Conservation (phyloP, 2,888 invertebrate genomes). For the Geophilus truncorum region DNA sequence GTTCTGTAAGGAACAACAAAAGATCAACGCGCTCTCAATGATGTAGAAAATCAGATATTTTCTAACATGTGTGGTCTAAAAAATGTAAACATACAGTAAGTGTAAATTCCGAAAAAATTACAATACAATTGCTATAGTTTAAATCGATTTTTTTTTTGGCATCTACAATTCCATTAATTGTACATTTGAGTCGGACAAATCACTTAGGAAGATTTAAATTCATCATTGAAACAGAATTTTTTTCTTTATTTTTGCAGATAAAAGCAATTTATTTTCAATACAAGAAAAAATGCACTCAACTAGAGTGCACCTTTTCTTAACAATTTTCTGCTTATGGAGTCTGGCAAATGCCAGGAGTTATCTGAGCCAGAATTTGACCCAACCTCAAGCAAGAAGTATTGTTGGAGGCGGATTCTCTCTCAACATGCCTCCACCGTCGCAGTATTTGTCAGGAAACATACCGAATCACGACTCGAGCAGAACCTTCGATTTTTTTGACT, state of each 20-base stretch:
- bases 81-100: too few species aligned
- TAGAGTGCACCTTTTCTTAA: background rate
- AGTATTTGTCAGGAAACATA: background rate
- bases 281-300: background rate
- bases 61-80: too few species aligned
- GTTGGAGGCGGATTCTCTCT: background rate
- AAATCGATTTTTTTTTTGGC: too few species aligned
- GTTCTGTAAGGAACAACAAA: background rate
- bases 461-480: background rate
- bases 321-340: background rate
- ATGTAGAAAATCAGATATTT: background rate
- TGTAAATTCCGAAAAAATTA: background rate
- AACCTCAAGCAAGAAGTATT: background rate
- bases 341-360: constrained; percentile 13
- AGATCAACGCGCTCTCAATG: background rate
- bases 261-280: background rate
- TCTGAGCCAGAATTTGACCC: background rate
- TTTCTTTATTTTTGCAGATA: background rate
- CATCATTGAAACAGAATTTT: background rate
- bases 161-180: too few species aligned
- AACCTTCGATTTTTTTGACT: constrained; percentile 21
- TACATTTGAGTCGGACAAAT: too few species aligned
- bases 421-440: background rate
- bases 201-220: too few species aligned
- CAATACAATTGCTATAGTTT: too few species aligned